Evolutionary conservation across 1,140 invertebrate species (phyloP).

Genomic region (Akabosia matsudoensis): DNA sequence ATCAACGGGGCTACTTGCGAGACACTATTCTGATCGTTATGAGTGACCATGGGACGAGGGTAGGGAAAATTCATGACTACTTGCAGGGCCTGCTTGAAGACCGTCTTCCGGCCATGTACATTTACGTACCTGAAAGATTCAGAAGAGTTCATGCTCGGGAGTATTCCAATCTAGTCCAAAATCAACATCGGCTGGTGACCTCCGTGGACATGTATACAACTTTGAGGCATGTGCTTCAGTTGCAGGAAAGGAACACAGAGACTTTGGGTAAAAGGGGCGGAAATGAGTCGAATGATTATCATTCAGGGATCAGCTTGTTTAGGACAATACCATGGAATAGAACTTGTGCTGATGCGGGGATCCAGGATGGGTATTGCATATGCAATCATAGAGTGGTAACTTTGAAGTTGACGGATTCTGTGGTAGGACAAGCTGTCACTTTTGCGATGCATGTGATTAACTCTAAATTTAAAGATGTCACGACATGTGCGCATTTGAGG

Average conservation of each 20-base stretch:
- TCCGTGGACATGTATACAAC: neutral
- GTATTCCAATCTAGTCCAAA: conserved; percentile 48
- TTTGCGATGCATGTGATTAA: neutral
- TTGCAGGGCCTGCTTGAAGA: conserved; percentile 57
- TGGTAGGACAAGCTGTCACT: neutral
- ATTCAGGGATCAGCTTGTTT: neutral
- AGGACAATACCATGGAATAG: neutral
- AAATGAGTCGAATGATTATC: neutral
- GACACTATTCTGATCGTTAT: conserved; percentile 56
- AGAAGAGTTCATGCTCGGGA: conserved; percentile 50
- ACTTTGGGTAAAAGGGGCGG: neutral
- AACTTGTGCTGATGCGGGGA: neutral
- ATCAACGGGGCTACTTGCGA: conserved; percentile 22
- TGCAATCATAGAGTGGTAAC: neutral
- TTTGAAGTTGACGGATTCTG: neutral
- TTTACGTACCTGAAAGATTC: conserved; percentile 54
- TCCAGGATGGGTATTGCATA: neutral
- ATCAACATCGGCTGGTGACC: neutral
- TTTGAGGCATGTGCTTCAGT: neutral
- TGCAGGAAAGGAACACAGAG: neutral
- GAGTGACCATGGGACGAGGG: conserved; percentile 59
- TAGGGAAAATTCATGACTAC: conserved; percentile 51
- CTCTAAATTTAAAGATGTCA: neutral
- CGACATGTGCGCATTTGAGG: neutral
- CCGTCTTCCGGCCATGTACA: conserved; percentile 56